Base-by-base conservation (phyloP, 2,113 vertebrate species). In the Lophius piscatorius region DNA sequence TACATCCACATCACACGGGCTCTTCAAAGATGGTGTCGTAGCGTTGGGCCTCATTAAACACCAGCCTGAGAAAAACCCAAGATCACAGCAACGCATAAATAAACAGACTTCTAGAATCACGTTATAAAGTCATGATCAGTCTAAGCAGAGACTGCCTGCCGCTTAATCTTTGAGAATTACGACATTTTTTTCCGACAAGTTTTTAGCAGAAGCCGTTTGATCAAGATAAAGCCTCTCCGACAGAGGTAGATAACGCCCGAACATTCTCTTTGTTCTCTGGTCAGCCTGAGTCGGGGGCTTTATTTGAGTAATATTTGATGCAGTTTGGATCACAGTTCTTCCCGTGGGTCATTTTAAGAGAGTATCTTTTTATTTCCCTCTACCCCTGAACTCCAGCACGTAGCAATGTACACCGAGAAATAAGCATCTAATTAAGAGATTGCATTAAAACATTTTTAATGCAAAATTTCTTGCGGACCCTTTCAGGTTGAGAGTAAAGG, bases 401-500 rank as follows among this genome's bases (percentile, higher is more conserved):
- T 12, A 11, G 44, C 71, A 55, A 81, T 81, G 83, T 71, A 63
- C 16, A 50, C 16, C 44, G 22, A 57, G 35, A 9, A 22, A 36
- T 34, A 63, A 62, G 64, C 55, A 42, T 29, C 49, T 39, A 70
- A 82, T 76, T 68, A 78, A 71, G 52, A 69, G 68, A 74, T 81
- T 71, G 67, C 61, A 78, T 78, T 55, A 70, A 70, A 74, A 31
- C 9, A 71, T 63, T 80, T 60, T 64, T 74, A 38, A 18, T 75
- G 57, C 6, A 57, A 49, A 80, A 69, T 60, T 35, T 64, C 22
- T 40, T 29, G 5, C 4, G 0, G 56, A 40, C 23, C 28, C 2
- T 14, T 73, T 48, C 56, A 40, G 28, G 33, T 58, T 51, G 24
- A 57, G 57, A 71, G 51, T 67, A 9, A 28, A 18, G n/a, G 36